These are phyloP conservation scores for Dallia pectoralis DNA, from an alignment of 2,797 vertebrate genomes.

Conservation along the genomic window DNA sequence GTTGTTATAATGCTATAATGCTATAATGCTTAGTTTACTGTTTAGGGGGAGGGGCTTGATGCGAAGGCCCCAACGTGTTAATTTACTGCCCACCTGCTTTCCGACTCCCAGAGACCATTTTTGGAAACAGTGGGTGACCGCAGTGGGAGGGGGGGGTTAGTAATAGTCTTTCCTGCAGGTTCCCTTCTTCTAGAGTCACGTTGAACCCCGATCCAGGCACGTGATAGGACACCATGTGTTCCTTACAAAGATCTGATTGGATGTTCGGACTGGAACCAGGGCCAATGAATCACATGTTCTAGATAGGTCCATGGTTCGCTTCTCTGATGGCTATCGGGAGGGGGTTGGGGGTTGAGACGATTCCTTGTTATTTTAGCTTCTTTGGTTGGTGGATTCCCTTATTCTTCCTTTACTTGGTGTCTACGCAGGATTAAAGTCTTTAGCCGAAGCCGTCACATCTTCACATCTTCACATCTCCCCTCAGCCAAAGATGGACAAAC, in stretches of 20 bases:
- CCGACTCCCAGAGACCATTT: no score
- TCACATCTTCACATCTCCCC: slow-evolving; percentile 27
- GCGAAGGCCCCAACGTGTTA: no score
- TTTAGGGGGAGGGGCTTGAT: no score
- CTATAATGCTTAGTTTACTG: no score
- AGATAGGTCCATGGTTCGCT: slow-evolving; percentile 35
- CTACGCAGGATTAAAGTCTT: slow-evolving; percentile 69
- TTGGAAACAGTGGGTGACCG: no score
- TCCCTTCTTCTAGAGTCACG: no score
- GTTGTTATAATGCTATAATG: no score
- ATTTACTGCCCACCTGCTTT: no score
- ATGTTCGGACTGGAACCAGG: slow-evolving; percentile 44
- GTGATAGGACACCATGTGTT: slow-evolving; percentile 81
- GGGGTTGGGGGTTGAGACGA: slow-evolving; percentile 47
- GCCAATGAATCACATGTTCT: slow-evolving; percentile 47
- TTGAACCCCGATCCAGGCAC: slow-evolving; percentile 58
- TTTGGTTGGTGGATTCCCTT: slow-evolving; percentile 55
- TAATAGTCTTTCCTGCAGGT: no score
- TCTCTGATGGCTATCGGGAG: slow-evolving; percentile 53
- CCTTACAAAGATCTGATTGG: slow-evolving; percentile 58
- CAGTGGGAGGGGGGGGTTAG: no score
- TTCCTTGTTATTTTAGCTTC: slow-evolving; percentile 72
- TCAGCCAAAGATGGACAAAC: not conserved
- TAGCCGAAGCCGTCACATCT: slow-evolving; percentile 42
- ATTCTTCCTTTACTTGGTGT: slow-evolving; percentile 77